phyloP scores from a whole-genome alignment of 2,888 invertebrate genomes.

The Icerya purchasi region DNA sequence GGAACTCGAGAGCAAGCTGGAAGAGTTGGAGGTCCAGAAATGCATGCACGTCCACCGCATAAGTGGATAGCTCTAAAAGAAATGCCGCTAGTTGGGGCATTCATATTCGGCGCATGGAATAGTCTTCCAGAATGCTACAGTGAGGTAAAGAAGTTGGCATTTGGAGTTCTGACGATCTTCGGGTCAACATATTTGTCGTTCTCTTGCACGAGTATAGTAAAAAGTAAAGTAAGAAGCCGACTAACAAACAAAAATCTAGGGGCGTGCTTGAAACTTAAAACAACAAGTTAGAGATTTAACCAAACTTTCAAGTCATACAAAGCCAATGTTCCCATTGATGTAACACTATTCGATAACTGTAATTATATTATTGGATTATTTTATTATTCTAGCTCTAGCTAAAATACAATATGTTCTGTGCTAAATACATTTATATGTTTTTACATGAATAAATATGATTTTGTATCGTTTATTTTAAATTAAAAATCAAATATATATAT shows the following conservation, averaged over 20 bases:
- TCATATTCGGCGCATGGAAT: conserved; percentile 20
- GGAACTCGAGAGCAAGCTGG: not conserved
- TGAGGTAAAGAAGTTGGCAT: conserved; percentile 22
- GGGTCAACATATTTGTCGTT: conserved; percentile 18
- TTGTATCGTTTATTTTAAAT: not conserved
- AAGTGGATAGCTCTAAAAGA: conserved; percentile 19
- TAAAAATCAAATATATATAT: not conserved
- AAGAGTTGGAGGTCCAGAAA: conserved; percentile 19
- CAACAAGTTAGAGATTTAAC: not conserved
- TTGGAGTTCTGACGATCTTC: conserved; percentile 19
- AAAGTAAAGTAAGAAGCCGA: not conserved
- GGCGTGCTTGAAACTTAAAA: not conserved
- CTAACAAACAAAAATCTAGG: not conserved
- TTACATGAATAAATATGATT: not conserved
- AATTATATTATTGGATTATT: not conserved
- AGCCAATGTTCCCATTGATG: not conserved
- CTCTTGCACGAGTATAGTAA: conserved; percentile 5
- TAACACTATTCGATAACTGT: not conserved
- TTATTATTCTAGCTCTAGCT: not conserved
- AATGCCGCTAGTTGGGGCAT: conserved; percentile 20
- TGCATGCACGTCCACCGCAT: conserved; percentile 18
- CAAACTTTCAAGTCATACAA: not conserved
- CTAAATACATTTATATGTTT: not conserved
- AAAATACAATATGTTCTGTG: not conserved
- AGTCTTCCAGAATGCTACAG: conserved; percentile 21